Conservation (phyloP, 2,888 invertebrate species). For the Ferrisia virgata region DNA sequence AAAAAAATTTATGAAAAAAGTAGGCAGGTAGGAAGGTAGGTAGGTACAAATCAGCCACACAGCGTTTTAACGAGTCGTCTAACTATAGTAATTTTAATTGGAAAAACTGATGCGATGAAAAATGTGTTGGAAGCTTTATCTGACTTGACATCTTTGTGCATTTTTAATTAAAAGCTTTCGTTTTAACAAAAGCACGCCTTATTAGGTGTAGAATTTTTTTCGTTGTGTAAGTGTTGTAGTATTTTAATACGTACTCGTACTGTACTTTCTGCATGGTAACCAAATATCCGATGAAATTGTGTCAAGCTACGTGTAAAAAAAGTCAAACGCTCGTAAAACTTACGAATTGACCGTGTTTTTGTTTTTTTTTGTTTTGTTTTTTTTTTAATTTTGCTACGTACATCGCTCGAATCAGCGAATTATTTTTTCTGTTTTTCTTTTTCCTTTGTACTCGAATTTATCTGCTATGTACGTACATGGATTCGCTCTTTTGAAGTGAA, state of each 20-base stretch:
- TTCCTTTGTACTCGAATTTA: no score
- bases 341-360: neutral
- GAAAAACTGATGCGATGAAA: constrained; percentile 16
- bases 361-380: no score
- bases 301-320: neutral
- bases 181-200: constrained; percentile 7
- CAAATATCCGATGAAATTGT: neutral
- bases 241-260: no score
- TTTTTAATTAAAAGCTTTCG: constrained; percentile 30
- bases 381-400: neutral
- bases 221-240: neutral
- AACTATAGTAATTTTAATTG: constrained; percentile 24
- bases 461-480: no score
- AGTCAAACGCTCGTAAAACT: neutral
- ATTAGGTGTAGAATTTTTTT: neutral
- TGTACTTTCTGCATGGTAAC: no score
- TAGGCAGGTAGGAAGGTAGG: no score
- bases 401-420: neutral
- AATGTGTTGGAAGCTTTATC: constrained; percentile 16
- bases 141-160: constrained; percentile 9
- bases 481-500: no score
- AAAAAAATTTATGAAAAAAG: no score
- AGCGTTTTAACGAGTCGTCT: neutral
- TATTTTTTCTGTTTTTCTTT: neutral
- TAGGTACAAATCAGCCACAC: neutral